Percentiles rank a stretch among this genome's conserved stretches.
These are phyloP conservation scores for Acipenser ruthenus DNA, from an alignment of 2,797 vertebrate genomes.

Conservation along the genomic window DNA sequence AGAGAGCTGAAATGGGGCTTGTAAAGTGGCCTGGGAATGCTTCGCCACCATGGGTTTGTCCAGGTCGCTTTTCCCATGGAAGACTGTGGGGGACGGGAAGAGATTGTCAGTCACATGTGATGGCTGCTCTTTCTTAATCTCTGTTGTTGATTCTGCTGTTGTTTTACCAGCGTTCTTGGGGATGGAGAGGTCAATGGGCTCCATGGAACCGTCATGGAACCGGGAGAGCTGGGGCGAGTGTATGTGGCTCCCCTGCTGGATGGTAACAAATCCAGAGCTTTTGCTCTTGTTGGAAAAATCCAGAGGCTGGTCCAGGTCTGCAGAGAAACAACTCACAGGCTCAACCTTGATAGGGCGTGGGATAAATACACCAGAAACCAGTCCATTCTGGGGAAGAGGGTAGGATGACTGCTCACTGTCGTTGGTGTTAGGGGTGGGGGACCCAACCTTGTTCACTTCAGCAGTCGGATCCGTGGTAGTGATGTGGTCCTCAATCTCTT, in stretches of 20 bases:
- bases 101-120: constrained; percentile 29
- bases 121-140: constrained; percentile 53
- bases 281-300: constrained; percentile 79
- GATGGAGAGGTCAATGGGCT: constrained; percentile 84
- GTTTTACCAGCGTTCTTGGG: constrained; percentile 64
- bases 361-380: constrained; percentile 38
- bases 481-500: constrained; percentile 84
- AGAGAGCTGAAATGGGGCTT: constrained; percentile 56
- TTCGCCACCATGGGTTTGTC: constrained; percentile 50
- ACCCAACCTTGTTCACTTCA: no score
- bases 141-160: constrained; percentile 30
- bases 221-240: constrained; percentile 39
- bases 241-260: constrained; percentile 68
- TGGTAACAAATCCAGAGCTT: constrained; percentile 49
- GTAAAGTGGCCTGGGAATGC: constrained; percentile 43
- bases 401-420: constrained; percentile 35
- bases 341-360: constrained; percentile 74
- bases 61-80: constrained; percentile 38
- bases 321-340: constrained; percentile 47
- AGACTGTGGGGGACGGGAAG: constrained; percentile 26
- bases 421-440: constrained; percentile 42
- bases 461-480: constrained; percentile 34
- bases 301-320: constrained; percentile 74
- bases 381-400: constrained; percentile 53
- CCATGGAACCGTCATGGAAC: constrained; percentile 60